Evolutionary conservation across 92 coral and sea anemone genomes (phyloP).

Genomic region (Zoanthus gigantus): DNA sequence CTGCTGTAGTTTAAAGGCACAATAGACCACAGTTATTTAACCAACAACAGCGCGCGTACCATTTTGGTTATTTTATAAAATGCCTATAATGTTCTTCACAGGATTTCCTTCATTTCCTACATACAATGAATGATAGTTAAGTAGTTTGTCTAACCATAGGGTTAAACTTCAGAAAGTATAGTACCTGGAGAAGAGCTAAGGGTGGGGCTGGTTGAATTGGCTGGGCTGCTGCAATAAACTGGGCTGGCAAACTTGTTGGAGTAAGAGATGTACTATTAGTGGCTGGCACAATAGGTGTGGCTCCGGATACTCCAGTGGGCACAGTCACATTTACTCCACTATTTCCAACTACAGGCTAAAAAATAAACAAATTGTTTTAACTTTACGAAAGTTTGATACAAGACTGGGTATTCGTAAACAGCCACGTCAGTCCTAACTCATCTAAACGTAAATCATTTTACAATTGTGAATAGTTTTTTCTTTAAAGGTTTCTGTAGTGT

Average conservation of each 20-base stretch:
- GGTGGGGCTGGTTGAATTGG: slow-evolving; percentile 94
- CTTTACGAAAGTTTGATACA: background rate
- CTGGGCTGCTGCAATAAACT: slow-evolving; percentile 93
- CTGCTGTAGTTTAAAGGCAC: too few relatives aligned
- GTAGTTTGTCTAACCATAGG: background rate
- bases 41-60: too few relatives aligned
- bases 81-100: too few relatives aligned
- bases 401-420: too few relatives aligned
- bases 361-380: background rate
- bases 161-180: background rate
- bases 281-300: slow-evolving; percentile 87
- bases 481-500: too few relatives aligned
- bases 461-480: too few relatives aligned
- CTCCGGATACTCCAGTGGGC: slow-evolving; percentile 87
- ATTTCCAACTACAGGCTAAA: slow-evolving; percentile 82
- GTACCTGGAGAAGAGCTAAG: slow-evolving; percentile 92
- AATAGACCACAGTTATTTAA: too few relatives aligned
- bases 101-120: too few relatives aligned
- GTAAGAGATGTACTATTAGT: slow-evolving; percentile 72
- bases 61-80: too few relatives aligned
- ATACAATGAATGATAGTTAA: too few relatives aligned
- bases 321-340: slow-evolving; percentile 80
- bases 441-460: too few relatives aligned
- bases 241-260: slow-evolving; percentile 77
- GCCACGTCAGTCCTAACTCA: too few relatives aligned